Conservation (phyloP, 1,140 invertebrate species). For the Procambarus virginalis region DNA sequence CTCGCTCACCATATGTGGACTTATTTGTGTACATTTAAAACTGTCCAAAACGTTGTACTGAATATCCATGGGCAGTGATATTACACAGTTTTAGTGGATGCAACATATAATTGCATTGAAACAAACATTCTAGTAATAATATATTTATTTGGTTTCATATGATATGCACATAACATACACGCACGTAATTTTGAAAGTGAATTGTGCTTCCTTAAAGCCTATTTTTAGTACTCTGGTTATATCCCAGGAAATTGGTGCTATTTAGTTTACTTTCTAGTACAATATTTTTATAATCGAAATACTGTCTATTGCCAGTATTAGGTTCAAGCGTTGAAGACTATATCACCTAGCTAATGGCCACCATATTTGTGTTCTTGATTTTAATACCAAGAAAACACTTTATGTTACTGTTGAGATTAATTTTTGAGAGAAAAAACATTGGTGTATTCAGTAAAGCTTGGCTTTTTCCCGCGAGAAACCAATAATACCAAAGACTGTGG, state of each 20-base stretch:
- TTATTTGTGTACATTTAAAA: background rate
- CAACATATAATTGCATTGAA: background rate
- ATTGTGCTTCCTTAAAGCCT: background rate
- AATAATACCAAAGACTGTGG: slow-evolving; percentile 24
- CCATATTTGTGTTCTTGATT: background rate
- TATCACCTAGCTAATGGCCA: background rate
- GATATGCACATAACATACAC: no score
- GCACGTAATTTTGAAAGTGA: background rate
- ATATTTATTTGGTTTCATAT: no score
- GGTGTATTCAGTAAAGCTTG: background rate
- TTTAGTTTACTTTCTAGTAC: background rate
- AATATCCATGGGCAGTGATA: no score
- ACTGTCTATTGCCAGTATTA: background rate
- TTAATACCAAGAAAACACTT: background rate
- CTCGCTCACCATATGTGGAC: background rate
- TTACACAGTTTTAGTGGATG: no score
- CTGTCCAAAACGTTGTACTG: background rate
- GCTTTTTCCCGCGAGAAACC: background rate
- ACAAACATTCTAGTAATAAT: background rate
- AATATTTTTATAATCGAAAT: no score
- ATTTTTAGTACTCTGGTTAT: background rate
- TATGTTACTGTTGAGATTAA: background rate
- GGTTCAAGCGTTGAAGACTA: background rate
- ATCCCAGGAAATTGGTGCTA: background rate
- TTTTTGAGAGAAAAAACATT: background rate